Evolutionary conservation across 2,888 invertebrate species (phyloP).

Genomic region (Nasonovia ribisnigri): DNA sequence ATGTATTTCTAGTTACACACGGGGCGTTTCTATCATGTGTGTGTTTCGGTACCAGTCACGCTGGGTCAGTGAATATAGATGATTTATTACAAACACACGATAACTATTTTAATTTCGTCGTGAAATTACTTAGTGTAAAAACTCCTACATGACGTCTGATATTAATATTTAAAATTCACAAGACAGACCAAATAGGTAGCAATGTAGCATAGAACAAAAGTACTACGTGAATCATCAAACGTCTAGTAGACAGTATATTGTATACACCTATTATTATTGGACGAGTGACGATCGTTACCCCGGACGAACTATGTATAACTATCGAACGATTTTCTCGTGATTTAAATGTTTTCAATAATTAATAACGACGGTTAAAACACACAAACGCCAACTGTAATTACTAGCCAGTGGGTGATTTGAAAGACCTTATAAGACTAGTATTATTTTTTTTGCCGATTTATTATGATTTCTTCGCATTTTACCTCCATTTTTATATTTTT

Average conservation of each 20-base stretch:
- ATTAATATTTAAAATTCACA: neutral
- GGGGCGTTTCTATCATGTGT: neutral
- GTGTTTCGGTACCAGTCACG: neutral
- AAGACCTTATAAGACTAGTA: neutral
- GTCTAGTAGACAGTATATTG: neutral
- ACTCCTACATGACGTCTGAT: neutral
- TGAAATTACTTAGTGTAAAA: neutral
- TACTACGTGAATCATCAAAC: neutral
- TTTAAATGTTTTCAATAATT: neutral
- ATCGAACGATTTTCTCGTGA: neutral
- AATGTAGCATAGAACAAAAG: neutral
- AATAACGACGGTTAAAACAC: neutral
- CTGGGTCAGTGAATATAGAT: neutral
- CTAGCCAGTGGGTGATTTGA: neutral
- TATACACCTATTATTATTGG: neutral
- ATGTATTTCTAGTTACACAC: neutral
- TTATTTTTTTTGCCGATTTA: neutral
- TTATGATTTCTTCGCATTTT: neutral
- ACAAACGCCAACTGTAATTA: no score
- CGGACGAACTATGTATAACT: neutral
- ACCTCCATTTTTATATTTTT: neutral
- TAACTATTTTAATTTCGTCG: neutral
- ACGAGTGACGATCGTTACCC: neutral
- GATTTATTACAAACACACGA: neutral
- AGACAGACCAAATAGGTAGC: neutral